phyloP scores from a whole-genome alignment of 2,888 invertebrate genomes.

The Tridacna gigas region DNA sequence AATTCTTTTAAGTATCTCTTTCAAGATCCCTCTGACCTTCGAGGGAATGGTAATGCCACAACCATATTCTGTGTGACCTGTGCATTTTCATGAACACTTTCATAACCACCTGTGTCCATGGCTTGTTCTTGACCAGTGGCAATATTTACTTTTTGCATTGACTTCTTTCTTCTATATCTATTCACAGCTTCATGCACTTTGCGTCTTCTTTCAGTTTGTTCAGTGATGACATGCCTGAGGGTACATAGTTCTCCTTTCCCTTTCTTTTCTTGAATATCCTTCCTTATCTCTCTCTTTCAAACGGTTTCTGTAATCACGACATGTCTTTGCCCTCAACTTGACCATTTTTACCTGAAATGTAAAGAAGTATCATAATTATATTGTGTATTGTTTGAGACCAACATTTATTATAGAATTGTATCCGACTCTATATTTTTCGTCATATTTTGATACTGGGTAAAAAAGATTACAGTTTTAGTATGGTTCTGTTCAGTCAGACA shows the following conservation, averaged over 20 bases:
- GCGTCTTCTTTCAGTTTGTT: constrained; percentile 19
- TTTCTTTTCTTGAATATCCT: constrained; percentile 31
- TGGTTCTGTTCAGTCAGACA: no score
- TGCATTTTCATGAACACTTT: constrained; percentile 3
- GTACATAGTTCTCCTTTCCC: constrained; percentile 29
- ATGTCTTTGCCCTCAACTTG: constrained; percentile 32
- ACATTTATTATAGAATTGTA: no score
- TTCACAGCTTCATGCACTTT: constrained; percentile 15
- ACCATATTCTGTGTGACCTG: constrained; percentile 11
- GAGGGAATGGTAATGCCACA: constrained; percentile 29
- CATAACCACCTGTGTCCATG: constrained; percentile 32
- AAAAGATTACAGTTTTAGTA: no score
- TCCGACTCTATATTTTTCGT: no score
- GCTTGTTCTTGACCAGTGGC: not conserved
- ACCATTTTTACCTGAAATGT: constrained; percentile 21
- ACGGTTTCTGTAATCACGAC: constrained; percentile 32
- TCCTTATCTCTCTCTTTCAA: constrained; percentile 35
- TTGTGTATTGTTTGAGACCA: constrained; percentile 29
- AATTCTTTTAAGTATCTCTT: constrained; percentile 17
- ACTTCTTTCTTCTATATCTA: constrained; percentile 20
- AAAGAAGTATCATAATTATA: not conserved
- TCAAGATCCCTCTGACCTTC: constrained; percentile 11
- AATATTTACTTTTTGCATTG: not conserved
- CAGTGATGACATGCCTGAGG: no score
- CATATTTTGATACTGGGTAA: no score